Base-by-base conservation (phyloP, 2,888 invertebrate species). In the Lordiphosa fenestrarum region DNA sequence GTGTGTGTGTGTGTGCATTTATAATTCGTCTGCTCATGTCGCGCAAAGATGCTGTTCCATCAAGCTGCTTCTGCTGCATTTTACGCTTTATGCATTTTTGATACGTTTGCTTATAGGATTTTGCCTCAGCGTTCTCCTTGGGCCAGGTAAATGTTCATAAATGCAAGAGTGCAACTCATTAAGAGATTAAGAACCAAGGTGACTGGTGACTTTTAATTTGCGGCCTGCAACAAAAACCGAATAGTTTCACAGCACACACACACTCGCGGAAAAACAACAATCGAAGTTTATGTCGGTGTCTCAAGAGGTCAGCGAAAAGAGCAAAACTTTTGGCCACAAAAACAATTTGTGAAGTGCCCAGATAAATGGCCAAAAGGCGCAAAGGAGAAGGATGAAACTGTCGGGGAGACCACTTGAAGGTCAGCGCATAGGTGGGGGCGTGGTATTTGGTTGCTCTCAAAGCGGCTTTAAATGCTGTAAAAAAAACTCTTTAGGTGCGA, bases 161-260 rank as follows among this genome's bases (percentile, higher is more conserved):
- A 81, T 81, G 71, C 74, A 53, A 57, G 65, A 70, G 69, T 70
- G 74, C 69, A 78, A 78, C 74, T 78, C 81, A 81, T 78, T 78
- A 78, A 77, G 73, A 66, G 77, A 78, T 78, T 81, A 76, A 67
- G 73, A 61, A 66, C 49, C 61, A 53, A 48, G 37, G 33, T 15
- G 15, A 15, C 19, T 21, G 44, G 10, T 21, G 10, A 44, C 30
- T 10, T 44, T 44, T 44, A 25, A 33, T 44, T 44, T 44, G 33
- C 30, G 30, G 30, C 30, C 30, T 44, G 12, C 42, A 46, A 6
- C 6, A 19, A 37, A 41, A 50, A 30, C 33, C 9, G 15, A 23
- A 35, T n/a, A 40, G 6, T n/a, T 12, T 21, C 7, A 5, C 6
- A 25, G 23, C 23, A 41, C 2, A 9, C 6, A 12, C 2, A 9